Percentiles rank a stretch among this genome's conserved stretches.
phyloP scores from a whole-genome alignment of 2,797 vertebrate genomes.

The Clarias pachynema region DNA sequence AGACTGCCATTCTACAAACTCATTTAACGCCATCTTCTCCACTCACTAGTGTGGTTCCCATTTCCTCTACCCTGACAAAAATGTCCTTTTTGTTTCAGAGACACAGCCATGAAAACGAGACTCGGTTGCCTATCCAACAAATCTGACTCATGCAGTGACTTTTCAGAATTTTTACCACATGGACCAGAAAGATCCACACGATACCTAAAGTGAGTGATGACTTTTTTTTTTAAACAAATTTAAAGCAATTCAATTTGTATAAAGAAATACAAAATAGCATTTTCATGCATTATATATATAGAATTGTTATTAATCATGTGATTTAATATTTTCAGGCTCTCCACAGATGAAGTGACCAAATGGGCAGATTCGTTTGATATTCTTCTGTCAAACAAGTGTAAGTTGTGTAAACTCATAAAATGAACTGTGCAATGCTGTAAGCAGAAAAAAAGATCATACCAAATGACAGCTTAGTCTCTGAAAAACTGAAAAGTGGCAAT shows the following conservation, averaged over 20 bases:
- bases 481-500: background rate
- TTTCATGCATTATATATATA: constrained; percentile 7
- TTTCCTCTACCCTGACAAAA: background rate
- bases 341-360: constrained; percentile 89
- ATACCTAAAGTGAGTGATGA: constrained; percentile 74
- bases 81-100: constrained; percentile 68
- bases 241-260: background rate
- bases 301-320: constrained; percentile 27
- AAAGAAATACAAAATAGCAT: constrained; percentile 12
- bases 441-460: background rate
- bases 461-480: background rate
- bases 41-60: background rate
- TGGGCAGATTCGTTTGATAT: constrained; percentile 94
- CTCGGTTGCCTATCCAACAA: constrained; percentile 96
- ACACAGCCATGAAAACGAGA: constrained; percentile 92
- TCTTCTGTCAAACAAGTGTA: constrained; percentile 92
- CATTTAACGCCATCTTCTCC: background rate
- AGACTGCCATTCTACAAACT: background rate
- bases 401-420: constrained; percentile 62
- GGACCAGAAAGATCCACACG: constrained; percentile 71
- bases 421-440: background rate
- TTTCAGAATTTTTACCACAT: constrained; percentile 89
- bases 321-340: constrained; percentile 76
- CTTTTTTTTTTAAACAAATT: background rate
- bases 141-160: constrained; percentile 94